A percentile compares a stretch with the other conserved stretches of the same genome.
Conservation (phyloP, 2,113 vertebrate species). For the Eretmochelys imbricata region DNA sequence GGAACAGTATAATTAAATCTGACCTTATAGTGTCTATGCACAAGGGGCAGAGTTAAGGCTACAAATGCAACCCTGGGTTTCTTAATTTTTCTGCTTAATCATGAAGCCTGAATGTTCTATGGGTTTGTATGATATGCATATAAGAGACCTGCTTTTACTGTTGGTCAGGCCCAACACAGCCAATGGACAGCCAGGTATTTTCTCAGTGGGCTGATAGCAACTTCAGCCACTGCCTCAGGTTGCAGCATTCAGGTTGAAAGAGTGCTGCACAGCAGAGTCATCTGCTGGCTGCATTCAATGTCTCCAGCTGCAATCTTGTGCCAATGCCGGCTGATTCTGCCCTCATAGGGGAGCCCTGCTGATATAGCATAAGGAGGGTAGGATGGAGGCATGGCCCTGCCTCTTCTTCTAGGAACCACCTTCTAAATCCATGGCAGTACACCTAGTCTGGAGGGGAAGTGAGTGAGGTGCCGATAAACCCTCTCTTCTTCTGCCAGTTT, state of each 20-base stretch:
- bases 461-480: background rate
- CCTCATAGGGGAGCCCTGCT: background rate
- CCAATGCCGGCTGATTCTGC: background rate
- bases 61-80: background rate
- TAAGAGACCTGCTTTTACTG: background rate
- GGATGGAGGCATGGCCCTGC: accelerated
- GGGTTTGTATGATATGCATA: background rate
- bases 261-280: accelerated
- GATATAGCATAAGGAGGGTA: too few species aligned
- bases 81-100: background rate
- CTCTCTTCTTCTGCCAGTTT: background rate
- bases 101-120: background rate
- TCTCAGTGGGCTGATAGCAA: accelerated
- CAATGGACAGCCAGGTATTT: background rate
- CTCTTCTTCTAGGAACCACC: background rate
- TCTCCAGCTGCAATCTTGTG: accelerated
- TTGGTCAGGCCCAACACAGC: accelerated
- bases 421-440: background rate
- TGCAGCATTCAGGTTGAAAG: background rate
- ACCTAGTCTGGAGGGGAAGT: background rate
- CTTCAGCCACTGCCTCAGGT: background rate
- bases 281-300: accelerated
- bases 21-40: too few species aligned
- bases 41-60: background rate
- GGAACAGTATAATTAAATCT: background rate